Evolutionary conservation across 2,888 invertebrate species (phyloP), one percentile per base, ranked within the genome.

Genomic region (Hypena proboscidalis): DNA sequence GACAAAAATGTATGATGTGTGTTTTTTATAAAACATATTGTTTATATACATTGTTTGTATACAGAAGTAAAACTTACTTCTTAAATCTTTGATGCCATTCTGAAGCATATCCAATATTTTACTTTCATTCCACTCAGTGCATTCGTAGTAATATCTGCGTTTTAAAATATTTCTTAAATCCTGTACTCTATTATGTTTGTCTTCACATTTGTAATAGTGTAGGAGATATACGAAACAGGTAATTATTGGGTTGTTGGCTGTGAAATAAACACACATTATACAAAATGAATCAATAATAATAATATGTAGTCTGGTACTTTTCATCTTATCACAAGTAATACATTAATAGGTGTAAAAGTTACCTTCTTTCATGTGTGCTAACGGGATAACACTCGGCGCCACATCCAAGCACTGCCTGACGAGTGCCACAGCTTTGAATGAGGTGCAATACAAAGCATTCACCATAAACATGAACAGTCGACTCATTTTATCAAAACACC

Each of bases 371-470:
- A 80, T 74, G 51, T 85, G 83, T 21, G 83, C 80, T 39, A 84
- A 59, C 2, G 91, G 91, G 42, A 91, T 66, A 15, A 89, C 61
- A 31, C 80, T 77, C 70, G 80, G 80, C 83, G 87, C 88, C 6
- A 88, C 84, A 30, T 87, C 83, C 13, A 91, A 52, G 46, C 89
- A 88, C 40, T 85, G 80, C 43, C 78, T 85, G 11, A 91, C 76
- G 1, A 91, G 61, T 4, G 80, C 70, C 7, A 87, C 67, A 1
- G 87, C 75, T 65, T 85, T 90, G 45, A 68, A 89, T 32, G 83
- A 79, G 15, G 89, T 72, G 46, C 89, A 90, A 54, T 91, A 91
- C 85, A 91, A 83, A 2, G 90, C 88, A 60, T 90, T 87, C 27
- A 91, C 52, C 38, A 91, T 73, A 40, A 91, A 91, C 3, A 80